Evolutionary conservation across 2,797 vertebrate species (phyloP).

Genomic region (Orientallactaga sibirica): DNA sequence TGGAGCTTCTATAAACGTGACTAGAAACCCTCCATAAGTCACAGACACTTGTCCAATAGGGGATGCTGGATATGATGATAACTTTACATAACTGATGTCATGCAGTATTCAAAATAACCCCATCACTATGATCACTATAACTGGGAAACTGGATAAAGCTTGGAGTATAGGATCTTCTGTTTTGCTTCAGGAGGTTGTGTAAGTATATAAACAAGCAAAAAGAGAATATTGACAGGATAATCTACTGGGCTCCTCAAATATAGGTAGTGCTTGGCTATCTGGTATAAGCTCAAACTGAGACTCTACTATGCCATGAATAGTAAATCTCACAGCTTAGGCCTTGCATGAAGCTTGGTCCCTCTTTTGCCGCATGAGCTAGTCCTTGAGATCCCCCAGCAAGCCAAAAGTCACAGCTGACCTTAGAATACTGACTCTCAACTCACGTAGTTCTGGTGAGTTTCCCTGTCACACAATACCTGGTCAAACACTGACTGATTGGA

Average conservation of each 20-base stretch:
- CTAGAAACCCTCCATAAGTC: not conserved
- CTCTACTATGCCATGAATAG: not conserved
- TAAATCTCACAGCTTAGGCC: not conserved
- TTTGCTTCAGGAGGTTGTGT: conserved; percentile 21
- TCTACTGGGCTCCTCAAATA: not conserved
- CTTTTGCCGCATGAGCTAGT: not conserved
- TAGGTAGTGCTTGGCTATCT: not conserved
- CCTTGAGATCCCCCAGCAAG: not conserved
- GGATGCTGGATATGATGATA: not conserved
- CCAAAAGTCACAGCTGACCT: not conserved
- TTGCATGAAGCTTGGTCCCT: not conserved
- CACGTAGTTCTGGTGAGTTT: not conserved
- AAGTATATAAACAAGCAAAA: conserved; percentile 18
- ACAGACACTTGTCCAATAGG: not conserved
- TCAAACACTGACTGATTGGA: not conserved
- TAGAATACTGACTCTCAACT: not conserved
- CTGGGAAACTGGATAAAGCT: not conserved
- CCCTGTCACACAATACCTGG: not conserved
- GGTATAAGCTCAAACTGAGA: not conserved
- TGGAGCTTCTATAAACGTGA: not conserved
- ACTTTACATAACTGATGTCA: not conserved
- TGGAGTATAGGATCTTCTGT: not conserved
- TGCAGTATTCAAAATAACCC: not conserved
- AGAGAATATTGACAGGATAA: not conserved
- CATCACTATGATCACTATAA: not conserved